Percentiles rank a stretch among this genome's conserved stretches.
These are phyloP conservation scores for Lucinisca nassula DNA, from an alignment of 2,888 invertebrate genomes.

Conservation along the genomic window DNA sequence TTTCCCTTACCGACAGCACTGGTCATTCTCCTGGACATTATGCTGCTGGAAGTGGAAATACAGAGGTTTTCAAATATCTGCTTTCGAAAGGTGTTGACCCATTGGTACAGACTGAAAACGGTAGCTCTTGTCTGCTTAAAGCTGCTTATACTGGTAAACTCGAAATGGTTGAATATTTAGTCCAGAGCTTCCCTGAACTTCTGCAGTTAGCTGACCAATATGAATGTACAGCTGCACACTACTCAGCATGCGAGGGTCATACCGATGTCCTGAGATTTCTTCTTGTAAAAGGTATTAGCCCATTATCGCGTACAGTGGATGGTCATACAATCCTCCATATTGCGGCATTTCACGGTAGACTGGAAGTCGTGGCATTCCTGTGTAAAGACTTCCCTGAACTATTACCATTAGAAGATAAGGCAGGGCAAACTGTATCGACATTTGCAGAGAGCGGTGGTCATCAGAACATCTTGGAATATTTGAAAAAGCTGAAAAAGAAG, in stretches of 20 bases:
- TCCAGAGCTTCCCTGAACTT: slow-evolving; percentile 31
- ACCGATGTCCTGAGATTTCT: slow-evolving; percentile 38
- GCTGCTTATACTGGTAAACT: slow-evolving; percentile 57
- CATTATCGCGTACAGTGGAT: slow-evolving; percentile 48
- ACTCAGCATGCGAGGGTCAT: slow-evolving; percentile 56
- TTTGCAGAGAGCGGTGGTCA: slow-evolving; percentile 55
- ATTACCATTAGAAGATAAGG: slow-evolving; percentile 21
- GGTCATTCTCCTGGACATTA: slow-evolving; percentile 62
- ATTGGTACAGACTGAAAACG: slow-evolving; percentile 42
- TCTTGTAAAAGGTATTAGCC: slow-evolving; percentile 24
- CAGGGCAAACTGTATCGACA: slow-evolving; percentile 33
- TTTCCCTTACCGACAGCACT: slow-evolving; percentile 27
- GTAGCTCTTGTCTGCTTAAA: slow-evolving; percentile 53
- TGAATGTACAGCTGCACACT: slow-evolving; percentile 59
- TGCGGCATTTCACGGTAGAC: slow-evolving; percentile 64
- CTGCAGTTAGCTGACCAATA: slow-evolving; percentile 41
- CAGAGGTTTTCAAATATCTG: slow-evolving; percentile 41
- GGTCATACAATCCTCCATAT: slow-evolving; percentile 61
- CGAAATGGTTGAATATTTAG: slow-evolving; percentile 46
- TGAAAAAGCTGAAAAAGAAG: not conserved
- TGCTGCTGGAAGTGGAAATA: slow-evolving; percentile 58
- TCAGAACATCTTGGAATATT: slow-evolving; percentile 28
- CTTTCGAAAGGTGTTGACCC: slow-evolving; percentile 47
- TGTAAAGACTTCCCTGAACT: slow-evolving; percentile 57
- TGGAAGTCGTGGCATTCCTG: slow-evolving; percentile 35